phyloP scores from a whole-genome alignment of 2,888 invertebrate species.

The Agriopis leucophaearia region DNA sequence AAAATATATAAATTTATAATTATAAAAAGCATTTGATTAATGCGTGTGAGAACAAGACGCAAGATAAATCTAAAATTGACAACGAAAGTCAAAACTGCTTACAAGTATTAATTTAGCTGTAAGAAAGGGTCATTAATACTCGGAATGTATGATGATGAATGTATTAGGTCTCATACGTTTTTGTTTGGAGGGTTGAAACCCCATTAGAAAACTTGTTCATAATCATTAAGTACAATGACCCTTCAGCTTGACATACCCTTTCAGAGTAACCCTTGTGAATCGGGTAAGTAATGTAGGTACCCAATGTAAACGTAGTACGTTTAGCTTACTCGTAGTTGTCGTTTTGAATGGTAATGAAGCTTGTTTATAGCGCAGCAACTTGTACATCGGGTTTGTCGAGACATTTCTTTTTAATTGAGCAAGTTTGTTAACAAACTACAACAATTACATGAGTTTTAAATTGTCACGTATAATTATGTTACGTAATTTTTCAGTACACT shows the following conservation, averaged over 20 bases:
- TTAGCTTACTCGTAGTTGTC: constrained; percentile 18
- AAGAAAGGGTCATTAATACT: too few species aligned
- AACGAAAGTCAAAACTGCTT: too few species aligned
- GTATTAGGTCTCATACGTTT: too few species aligned
- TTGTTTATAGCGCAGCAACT: constrained; percentile 7
- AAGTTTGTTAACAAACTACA: not conserved
- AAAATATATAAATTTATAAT: too few species aligned
- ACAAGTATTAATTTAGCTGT: too few species aligned
- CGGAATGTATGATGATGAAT: too few species aligned
- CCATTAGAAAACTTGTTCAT: too few species aligned
- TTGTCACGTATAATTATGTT: not conserved
- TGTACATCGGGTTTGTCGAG: constrained; percentile 1
- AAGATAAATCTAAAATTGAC: too few species aligned
- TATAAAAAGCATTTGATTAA: too few species aligned
- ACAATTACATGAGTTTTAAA: not conserved
- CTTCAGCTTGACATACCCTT: not conserved
- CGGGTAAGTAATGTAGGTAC: constrained; percentile 8
- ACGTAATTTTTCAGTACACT: too few species aligned
- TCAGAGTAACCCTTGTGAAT: not conserved
- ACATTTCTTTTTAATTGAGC: not conserved
- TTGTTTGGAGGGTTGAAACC: too few species aligned
- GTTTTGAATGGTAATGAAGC: constrained; percentile 26
- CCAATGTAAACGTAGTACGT: constrained; percentile 7
- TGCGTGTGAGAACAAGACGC: too few species aligned
- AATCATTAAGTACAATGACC: not conserved